These are phyloP conservation scores for Flabesymbios commensalis DNA, from an alignment of 2,888 invertebrate species.

Conservation along the genomic window DNA sequence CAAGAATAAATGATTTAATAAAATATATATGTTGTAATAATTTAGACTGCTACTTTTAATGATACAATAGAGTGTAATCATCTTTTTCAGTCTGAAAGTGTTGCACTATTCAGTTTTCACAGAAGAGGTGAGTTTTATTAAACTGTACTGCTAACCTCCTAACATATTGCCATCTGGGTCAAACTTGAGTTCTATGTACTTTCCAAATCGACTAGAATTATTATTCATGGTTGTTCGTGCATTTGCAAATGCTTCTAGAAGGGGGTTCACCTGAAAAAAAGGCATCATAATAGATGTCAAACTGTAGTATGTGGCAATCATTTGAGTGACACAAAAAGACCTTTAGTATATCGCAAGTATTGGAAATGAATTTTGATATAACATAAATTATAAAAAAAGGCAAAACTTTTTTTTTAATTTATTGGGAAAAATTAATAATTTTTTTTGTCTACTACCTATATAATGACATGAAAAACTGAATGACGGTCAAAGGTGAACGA, in stretches of 20 bases:
- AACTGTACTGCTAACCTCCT: constrained; percentile 43
- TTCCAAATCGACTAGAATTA: constrained; percentile 47
- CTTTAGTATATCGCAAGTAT: too few species aligned
- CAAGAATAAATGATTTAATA: not conserved
- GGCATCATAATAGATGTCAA: too few species aligned
- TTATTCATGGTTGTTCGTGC: constrained; percentile 55
- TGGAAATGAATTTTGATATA: too few species aligned
- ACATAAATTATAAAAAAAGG: too few species aligned
- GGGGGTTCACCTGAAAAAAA: constrained; percentile 35
- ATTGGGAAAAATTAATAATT: too few species aligned
- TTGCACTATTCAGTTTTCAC: not conserved
- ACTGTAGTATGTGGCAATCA: too few species aligned
- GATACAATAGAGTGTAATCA: not conserved
- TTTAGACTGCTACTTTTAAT: not conserved
- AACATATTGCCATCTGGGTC: constrained; percentile 43
- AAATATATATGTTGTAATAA: not conserved
- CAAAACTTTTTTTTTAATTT: too few species aligned
- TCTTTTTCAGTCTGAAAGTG: not conserved
- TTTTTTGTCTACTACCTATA: too few species aligned
- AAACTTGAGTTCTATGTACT: constrained; percentile 53
- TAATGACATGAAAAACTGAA: too few species aligned
- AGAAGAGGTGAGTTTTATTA: not conserved
- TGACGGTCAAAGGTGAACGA: too few species aligned
- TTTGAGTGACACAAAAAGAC: too few species aligned
- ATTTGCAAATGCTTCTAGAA: constrained; percentile 53